phyloP scores from a whole-genome alignment of 2,888 invertebrate genomes.

The Philereme vetulata region DNA sequence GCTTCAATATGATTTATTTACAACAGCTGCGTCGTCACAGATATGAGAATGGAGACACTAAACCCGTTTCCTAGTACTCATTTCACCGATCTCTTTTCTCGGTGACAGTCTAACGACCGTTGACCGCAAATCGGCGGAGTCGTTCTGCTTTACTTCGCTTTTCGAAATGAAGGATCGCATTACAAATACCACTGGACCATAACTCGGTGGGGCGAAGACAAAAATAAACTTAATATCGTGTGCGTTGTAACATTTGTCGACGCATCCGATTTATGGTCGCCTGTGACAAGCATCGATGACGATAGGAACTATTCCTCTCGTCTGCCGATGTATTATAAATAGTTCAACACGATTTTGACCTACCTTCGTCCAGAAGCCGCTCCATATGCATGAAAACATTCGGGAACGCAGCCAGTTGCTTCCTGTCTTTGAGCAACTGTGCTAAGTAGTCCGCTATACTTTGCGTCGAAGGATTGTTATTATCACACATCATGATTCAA shows the following conservation, averaged over 20 bases:
- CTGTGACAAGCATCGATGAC: slow-evolving; percentile 68
- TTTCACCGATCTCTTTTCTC: slow-evolving; percentile 74
- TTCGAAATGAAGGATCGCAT: slow-evolving; percentile 78
- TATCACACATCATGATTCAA: slow-evolving; percentile 82
- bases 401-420: slow-evolving; percentile 99
- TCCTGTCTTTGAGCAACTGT: slow-evolving; percentile 99
- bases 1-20: slow-evolving; percentile 56
- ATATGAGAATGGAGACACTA: slow-evolving; percentile 59
- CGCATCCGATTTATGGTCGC: slow-evolving; percentile 78
- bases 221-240: slow-evolving; percentile 83
- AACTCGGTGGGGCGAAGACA: slow-evolving; percentile 81
- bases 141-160: slow-evolving; percentile 76
- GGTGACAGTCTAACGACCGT: slow-evolving; percentile 73
- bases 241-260: slow-evolving; percentile 80
- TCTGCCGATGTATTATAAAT: slow-evolving; percentile 57
- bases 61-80: slow-evolving; percentile 70
- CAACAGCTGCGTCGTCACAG: slow-evolving; percentile 63
- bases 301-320: slow-evolving; percentile 54
- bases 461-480: slow-evolving; percentile 90
- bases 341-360: slow-evolving; percentile 61
- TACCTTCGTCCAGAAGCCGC: slow-evolving; percentile 99
- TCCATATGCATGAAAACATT: slow-evolving; percentile 99
- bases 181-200: slow-evolving; percentile 82
- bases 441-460: slow-evolving; percentile 99
- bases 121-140: slow-evolving; percentile 75